A percentile compares a stretch with the other conserved stretches of the same genome.
These are phyloP conservation scores for Anastrepha obliqua DNA, from an alignment of 1,140 invertebrate species.

Conservation along the genomic window DNA sequence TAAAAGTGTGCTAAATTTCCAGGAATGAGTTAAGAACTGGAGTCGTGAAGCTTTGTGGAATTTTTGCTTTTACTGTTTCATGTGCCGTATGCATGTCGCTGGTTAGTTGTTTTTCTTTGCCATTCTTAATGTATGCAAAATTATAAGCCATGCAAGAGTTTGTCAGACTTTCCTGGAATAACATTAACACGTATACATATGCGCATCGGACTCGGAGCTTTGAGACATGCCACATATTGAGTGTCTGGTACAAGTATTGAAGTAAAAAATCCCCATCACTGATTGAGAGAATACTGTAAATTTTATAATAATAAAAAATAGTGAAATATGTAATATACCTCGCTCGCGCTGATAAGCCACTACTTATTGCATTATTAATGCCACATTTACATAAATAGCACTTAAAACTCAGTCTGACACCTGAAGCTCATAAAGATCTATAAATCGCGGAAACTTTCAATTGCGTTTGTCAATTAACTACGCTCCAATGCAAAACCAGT, in stretches of 20 bases:
- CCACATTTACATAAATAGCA: slow-evolving; percentile 22
- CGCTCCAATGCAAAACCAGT: background rate
- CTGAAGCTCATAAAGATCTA: slow-evolving; percentile 2
- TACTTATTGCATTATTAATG: slow-evolving; percentile 34
- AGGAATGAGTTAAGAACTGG: slow-evolving; percentile 5
- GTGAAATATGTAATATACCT: background rate
- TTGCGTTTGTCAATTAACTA: slow-evolving; percentile 2
- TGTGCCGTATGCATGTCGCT: background rate
- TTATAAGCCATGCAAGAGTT: background rate
- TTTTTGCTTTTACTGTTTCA: background rate
- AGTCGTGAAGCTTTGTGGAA: background rate
- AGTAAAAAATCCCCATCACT: background rate
- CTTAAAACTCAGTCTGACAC: slow-evolving; percentile 1
- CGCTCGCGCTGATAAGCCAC: background rate
- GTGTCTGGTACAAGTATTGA: too few relatives aligned
- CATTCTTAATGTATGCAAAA: slow-evolving; percentile 43
- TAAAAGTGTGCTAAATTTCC: slow-evolving; percentile 51
- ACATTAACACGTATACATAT: background rate
- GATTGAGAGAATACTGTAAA: background rate
- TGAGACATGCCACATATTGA: too few relatives aligned
- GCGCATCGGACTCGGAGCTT: background rate
- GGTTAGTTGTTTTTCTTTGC: slow-evolving; percentile 3
- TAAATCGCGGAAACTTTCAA: slow-evolving; percentile 15
- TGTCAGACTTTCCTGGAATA: slow-evolving; percentile 30
- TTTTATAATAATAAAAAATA: background rate